phyloP scores from a whole-genome alignment of 2,888 invertebrate species.

The Hemaris fuciformis region DNA sequence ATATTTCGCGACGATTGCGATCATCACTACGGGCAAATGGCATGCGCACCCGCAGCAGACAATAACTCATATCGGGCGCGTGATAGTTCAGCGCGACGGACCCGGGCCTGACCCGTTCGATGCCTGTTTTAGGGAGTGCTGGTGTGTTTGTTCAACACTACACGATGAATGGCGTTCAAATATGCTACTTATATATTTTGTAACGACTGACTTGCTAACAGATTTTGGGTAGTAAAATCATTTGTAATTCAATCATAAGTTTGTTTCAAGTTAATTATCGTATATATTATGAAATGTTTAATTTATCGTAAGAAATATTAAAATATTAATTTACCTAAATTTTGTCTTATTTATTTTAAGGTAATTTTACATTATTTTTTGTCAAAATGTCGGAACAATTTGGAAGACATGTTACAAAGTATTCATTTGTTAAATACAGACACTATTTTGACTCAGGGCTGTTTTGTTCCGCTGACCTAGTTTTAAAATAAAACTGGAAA shows the following conservation, averaged over 20 bases:
- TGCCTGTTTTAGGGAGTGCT: constrained; percentile 1
- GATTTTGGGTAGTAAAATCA: no score
- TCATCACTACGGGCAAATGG: not conserved
- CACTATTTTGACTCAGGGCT: not conserved
- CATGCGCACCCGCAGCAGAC: constrained; percentile 1
- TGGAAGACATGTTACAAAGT: no score
- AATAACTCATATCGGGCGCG: constrained; percentile 3
- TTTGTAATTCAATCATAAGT: no score
- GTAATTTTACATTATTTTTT: no score
- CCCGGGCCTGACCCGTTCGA: not conserved
- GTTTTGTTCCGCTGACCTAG: not conserved
- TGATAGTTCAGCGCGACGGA: constrained; percentile 4
- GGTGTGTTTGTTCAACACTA: not conserved
- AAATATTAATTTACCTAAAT: no score
- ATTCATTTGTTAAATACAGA: not conserved
- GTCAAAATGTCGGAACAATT: no score
- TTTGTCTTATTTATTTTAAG: no score
- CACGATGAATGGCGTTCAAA: not conserved
- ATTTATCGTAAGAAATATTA: no score
- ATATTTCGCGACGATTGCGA: no score
- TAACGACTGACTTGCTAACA: no score
- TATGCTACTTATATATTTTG: not conserved
- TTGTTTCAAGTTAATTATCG: no score
- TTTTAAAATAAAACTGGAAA: not conserved
- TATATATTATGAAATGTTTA: no score